Base-by-base conservation (phyloP, 2,113 vertebrate genomes). In the Polypterus senegalus region DNA sequence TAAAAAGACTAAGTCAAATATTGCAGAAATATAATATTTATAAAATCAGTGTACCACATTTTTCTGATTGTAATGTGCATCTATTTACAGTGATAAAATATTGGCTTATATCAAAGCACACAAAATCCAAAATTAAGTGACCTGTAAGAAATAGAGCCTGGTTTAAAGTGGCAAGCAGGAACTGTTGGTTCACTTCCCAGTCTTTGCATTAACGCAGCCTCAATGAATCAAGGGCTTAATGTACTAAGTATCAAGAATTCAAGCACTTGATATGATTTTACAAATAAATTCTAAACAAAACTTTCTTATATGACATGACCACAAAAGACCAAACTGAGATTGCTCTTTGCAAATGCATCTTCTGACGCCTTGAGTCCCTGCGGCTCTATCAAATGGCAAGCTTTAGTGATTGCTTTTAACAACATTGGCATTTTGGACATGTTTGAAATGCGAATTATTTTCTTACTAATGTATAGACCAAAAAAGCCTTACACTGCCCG, bases 151-250 rank as follows among this genome's bases (percentile, higher is more conserved):
- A 61, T 11, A 27, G 54, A 2, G 5, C 46, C 27, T 43, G 56
- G 53, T 47, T 77, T 74, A 71, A 89, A 89, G 84, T 84, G 85
- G 85, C 82, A 85, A 87, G 84, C 80, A 80, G 75, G 84, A 79
- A 72, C 82, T 85, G 83, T 76, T 87, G 85, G 89, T 89, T 89
- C 91, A 91, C 83, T 96, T 86, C 90, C 79, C 90, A 94, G 90
- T 89, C 88, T 83, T 83, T 86, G 90, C 87, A 90, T 75, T 87
- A 74, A 70, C 72, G 51, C 65, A 67, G 65, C 73, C 73, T 81
- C 83, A 86, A 83, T 81, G 80, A 67, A 83, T 83, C 85, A 86
- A 87, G 80, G 79, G 85, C 80, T 78, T 58, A 53, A 59, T 65
- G 60, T 64, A 58, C 55, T 54, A 68, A 76, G 65, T 79, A 77